Percentiles rank a stretch among this genome's conserved stretches.
These are phyloP conservation scores for Crocallis elinguaria DNA, from an alignment of 2,888 invertebrate genomes.

Conservation along the genomic window DNA sequence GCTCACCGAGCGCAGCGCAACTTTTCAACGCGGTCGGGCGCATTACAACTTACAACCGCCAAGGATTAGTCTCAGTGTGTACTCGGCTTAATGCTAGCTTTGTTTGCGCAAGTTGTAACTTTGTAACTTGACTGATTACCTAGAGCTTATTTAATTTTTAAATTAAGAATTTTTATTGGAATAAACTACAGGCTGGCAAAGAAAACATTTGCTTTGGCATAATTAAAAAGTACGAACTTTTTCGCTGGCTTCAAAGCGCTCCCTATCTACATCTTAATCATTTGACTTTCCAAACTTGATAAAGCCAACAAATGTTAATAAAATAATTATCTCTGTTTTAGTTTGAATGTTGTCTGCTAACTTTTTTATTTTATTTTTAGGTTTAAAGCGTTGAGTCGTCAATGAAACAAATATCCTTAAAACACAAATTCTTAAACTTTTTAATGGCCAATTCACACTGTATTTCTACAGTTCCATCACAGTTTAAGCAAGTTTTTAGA, in stretches of 20 bases:
- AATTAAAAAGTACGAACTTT: conserved; percentile 10
- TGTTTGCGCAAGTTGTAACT: conserved; percentile 54
- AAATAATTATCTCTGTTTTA: conserved; percentile 25
- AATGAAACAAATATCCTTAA: too few relatives aligned
- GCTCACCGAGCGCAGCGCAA: conserved; percentile 60
- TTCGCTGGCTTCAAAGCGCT: conserved; percentile 8
- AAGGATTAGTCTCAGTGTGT: conserved; percentile 67
- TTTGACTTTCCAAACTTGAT: conserved; percentile 22
- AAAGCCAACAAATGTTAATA: conserved; percentile 18
- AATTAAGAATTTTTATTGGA: conserved; percentile 5
- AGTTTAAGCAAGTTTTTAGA: conserved; percentile 20
- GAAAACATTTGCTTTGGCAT: conserved; percentile 5
- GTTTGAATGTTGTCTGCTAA: conserved; percentile 24
- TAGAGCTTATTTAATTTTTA: conserved; percentile 7
- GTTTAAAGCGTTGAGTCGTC: conserved; percentile 3
- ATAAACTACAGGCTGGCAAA: not conserved
- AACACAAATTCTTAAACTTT: too few relatives aligned
- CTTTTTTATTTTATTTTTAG: conserved; percentile 20
- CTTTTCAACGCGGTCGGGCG: conserved; percentile 68
- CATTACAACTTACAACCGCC: conserved; percentile 70
- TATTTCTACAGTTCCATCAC: conserved; percentile 19
- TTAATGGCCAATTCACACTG: conserved; percentile 20
- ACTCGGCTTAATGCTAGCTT: conserved; percentile 66
- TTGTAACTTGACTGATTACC: conserved; percentile 46
- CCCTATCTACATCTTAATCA: conserved; percentile 13